phyloP scores from a whole-genome alignment of 2,888 invertebrate genomes.

The Tenthredo scrophulariae region DNA sequence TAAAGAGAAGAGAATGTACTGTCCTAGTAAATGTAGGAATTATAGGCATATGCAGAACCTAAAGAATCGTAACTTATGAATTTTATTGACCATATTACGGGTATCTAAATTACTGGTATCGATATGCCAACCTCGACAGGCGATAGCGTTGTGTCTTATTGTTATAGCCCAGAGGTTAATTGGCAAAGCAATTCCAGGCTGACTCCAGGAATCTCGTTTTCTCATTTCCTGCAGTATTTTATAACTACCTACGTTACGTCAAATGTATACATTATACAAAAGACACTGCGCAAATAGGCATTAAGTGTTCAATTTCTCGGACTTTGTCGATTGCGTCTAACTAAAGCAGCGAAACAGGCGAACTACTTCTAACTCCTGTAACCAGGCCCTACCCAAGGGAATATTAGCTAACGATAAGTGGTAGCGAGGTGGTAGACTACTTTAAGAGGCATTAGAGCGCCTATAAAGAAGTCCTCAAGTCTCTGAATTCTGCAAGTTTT shows the following conservation, averaged over 20 bases:
- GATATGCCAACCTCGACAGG: background rate
- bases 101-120: conserved; percentile 20
- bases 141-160: background rate
- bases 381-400: conserved; percentile 41
- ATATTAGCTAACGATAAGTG: background rate
- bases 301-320: conserved; percentile 50
- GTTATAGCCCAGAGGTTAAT: conserved; percentile 23
- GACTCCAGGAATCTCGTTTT: conserved; percentile 44
- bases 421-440: conserved; percentile 67
- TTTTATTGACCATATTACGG: conserved; percentile 32
- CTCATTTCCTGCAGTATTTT: conserved; percentile 63
- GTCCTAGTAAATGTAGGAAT: background rate
- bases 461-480: conserved; percentile 73
- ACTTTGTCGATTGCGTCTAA: conserved; percentile 61
- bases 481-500: conserved; percentile 55
- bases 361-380: conserved; percentile 69
- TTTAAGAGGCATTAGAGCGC: conserved; percentile 65
- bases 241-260: conserved; percentile 65
- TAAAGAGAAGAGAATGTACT: conserved; percentile 18
- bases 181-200: conserved; percentile 33
- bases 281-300: conserved; percentile 33
- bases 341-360: conserved; percentile 68
- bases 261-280: conserved; percentile 56
- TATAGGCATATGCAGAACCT: background rate
- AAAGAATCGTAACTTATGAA: background rate